A percentile compares a stretch with the other conserved stretches of the same genome.
Conservation (phyloP, 2,888 invertebrate species). For the Drosophila bunnanda region DNA sequence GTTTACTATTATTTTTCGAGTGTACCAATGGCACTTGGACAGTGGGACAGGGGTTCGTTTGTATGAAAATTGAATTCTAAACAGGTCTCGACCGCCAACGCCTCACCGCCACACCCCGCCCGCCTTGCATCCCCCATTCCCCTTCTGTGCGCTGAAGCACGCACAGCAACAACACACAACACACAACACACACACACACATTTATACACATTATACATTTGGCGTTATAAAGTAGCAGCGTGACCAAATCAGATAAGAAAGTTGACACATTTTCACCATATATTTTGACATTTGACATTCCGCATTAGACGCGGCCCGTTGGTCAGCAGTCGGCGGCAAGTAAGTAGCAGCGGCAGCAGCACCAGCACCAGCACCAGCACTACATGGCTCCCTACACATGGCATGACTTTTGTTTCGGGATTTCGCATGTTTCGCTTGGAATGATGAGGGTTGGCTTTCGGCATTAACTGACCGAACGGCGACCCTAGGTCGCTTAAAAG, state of each 20-base stretch:
- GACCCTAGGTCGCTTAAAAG: slow-evolving; percentile 56
- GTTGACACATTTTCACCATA: slow-evolving; percentile 85
- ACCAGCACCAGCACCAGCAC: slow-evolving; percentile 4
- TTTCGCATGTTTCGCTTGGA: slow-evolving; percentile 71
- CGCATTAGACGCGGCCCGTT: slow-evolving; percentile 81
- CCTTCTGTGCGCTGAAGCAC: slow-evolving; percentile 75
- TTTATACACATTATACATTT: slow-evolving; percentile 59
- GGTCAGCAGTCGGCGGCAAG: slow-evolving; percentile 60
- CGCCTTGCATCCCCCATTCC: slow-evolving; percentile 24
- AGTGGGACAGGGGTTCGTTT: slow-evolving; percentile 60
- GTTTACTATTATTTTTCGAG: background rate
- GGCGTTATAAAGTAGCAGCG: slow-evolving; percentile 83
- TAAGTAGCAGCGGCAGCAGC: slow-evolving; percentile 6
- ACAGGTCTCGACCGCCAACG: slow-evolving; percentile 77
- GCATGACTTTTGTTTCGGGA: slow-evolving; percentile 64
- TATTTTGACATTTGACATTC: slow-evolving; percentile 85
- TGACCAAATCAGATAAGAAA: slow-evolving; percentile 84
- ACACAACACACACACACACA: slow-evolving; percentile 7
- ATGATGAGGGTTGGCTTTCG: slow-evolving; percentile 70
- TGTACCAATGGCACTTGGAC: slow-evolving; percentile 16
- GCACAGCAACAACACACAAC: slow-evolving; percentile 60
- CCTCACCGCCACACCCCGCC: slow-evolving; percentile 37
- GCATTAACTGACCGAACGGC: slow-evolving; percentile 30
- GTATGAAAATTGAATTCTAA: slow-evolving; percentile 81
- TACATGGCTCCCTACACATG: slow-evolving; percentile 30